Evolutionary conservation across 2,888 invertebrate species (phyloP), one percentile per base, ranked within the genome.

Genomic region (Nysson spinosus): DNA sequence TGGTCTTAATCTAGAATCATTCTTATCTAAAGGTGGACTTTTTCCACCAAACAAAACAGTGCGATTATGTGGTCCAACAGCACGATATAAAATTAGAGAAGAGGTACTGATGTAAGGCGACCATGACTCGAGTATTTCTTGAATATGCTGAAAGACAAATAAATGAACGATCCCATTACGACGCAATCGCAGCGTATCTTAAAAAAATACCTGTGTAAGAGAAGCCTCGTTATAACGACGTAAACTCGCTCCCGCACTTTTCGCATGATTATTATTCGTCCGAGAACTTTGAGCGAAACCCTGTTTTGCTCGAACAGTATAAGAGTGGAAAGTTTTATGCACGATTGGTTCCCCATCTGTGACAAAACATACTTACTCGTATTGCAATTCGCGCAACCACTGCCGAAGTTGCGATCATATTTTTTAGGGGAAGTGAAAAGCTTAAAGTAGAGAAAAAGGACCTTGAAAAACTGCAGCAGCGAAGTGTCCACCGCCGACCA

Each of bases 241-340:
- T 24, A 96, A 87, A 77, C 91, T 93, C 0, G 96, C 93, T 0
- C 96, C 96, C 0, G 95, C 95, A 43, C 95, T 95, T 79, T 93
- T 92, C 0, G 94, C 91, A 44, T 92, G 91, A 34, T 90, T 91
- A 0, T 91, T 91, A 4, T 86, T 88, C 20, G 87, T 87, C 75
- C 91, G 88, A 0, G 90, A 88, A 6, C 89, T 89, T 86, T 96
- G 96, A 0, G 93, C 89, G 30, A 94, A 92, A 0, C 96, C 96
- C 85, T 96, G 95, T 28, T 95, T 95, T 0, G 95, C 92, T 32
- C 96, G 88, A 0, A 95, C 93, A 4, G 95, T 95, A 82, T 96
- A 97, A 43, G 93, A 92, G 84, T 96, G 96, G 77, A 95, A 92
- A 0, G 96, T 95, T 88, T 96, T 96, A 81, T 96, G 96, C 1